These are phyloP conservation scores for Petrocephalus zakoni DNA, from an alignment of 2,113 vertebrate species.

Conservation along the genomic window DNA sequence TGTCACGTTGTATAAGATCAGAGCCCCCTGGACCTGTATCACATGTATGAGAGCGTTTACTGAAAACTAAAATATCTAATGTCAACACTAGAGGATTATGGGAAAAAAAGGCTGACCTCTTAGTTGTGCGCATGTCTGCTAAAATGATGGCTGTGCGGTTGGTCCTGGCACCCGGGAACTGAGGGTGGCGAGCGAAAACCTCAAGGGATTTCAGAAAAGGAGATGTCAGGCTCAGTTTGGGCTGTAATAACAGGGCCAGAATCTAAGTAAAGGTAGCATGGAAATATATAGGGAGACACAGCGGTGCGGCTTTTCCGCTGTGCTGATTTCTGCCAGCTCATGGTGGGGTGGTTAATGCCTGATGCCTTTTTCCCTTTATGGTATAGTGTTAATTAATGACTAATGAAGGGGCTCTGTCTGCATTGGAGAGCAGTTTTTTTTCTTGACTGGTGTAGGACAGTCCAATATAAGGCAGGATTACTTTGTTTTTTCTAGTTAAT, in stretches of 20 bases:
- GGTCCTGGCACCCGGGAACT: not conserved
- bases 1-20: not conserved
- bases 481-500: conserved; percentile 5
- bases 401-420: not conserved
- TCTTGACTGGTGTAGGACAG: not conserved
- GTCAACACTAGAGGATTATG: not conserved
- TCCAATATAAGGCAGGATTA: not conserved
- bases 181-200: too few species aligned
- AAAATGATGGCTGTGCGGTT: not conserved
- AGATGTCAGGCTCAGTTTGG: not conserved
- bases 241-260: not conserved
- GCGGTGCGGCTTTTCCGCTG: not conserved
- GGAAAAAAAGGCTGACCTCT: not conserved
- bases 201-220: not conserved
- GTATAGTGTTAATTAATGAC: not conserved
- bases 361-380: not conserved
- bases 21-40: not conserved
- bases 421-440: not conserved
- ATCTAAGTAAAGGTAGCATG: not conserved
- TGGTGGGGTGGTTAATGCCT: not conserved
- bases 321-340: not conserved
- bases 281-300: not conserved
- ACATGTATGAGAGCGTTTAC: not conserved
- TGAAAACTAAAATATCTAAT: not conserved
- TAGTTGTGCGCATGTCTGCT: not conserved